Base-by-base conservation (phyloP, 2,888 invertebrate genomes). In the Conus canariensis region DNA sequence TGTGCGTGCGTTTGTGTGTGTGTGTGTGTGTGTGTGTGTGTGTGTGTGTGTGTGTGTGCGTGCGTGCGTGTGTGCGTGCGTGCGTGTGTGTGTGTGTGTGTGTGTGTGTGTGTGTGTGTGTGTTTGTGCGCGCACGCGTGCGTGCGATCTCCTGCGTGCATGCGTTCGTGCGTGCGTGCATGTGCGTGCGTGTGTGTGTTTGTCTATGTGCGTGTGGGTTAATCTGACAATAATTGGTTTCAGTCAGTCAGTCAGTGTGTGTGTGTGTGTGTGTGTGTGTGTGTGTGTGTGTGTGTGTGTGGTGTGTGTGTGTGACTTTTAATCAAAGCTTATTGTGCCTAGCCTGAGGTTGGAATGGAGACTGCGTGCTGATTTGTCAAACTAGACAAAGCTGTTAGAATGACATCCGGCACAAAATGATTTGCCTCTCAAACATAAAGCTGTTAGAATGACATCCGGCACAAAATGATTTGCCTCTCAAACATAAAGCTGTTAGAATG, bases 21-120 rank as follows among this genome's bases (percentile, higher is more conserved):
- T 70, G 70, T 7, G 70, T 22, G 70, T 22, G 70, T 22, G 70
- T 22, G 70, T 22, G 70, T 70, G 70, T 7, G 70, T 70, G 70
- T 7, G 70, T 70, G 70, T 7, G 70, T 70, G 70, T 7, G 70
- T 70, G 70, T 7, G 70, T 70, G 70, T 30, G 87, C 1, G 87
- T 87, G 87, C 25, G 60, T 56, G 56, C 59, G 56, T 59, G 56
- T 70, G 77, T 70, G 58, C 77, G 70, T 88, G 25, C 3, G 25
- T 60, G 67, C 6, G 60, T 58, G 30, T 87, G 59, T 86, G 58
- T 60, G 86, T 59, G 22, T 58, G 30, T 64, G 87, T 87, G 67
- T 87, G 87, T 64, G 67, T 87, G 87, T 87, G 25, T 87, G 87
- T 88, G 58, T 88, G 88, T 88, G 77, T 88, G 88, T 88, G 70